phyloP scores from a whole-genome alignment of 2,888 invertebrate genomes.

The Limnephilus rhombicus region DNA sequence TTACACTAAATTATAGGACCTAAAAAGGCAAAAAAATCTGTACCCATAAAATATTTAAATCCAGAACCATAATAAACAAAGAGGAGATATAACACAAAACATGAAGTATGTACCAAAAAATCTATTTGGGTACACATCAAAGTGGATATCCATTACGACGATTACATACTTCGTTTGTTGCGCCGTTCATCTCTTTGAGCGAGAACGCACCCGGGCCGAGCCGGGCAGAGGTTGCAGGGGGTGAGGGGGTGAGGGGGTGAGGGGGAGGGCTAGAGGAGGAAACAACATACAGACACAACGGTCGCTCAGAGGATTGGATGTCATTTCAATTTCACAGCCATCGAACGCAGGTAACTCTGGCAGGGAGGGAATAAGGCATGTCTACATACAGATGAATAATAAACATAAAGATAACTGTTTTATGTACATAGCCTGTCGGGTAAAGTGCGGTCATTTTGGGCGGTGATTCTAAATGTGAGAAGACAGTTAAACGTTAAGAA shows the following conservation, averaged over 20 bases:
- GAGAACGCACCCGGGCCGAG: neutral
- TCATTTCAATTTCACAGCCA: slow-evolving; percentile 60
- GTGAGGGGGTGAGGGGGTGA: neutral
- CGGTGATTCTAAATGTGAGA: too few species aligned
- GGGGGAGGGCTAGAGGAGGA: neutral
- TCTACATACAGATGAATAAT: too few species aligned
- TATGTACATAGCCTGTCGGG: too few species aligned
- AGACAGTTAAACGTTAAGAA: too few species aligned
- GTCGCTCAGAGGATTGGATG: slow-evolving; percentile 49
- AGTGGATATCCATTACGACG: slow-evolving; percentile 14
- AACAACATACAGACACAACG: slow-evolving; percentile 20
- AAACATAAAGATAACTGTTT: too few species aligned
- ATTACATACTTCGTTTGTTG: slow-evolving; percentile 18
- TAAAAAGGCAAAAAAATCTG: too few species aligned
- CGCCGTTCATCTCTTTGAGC: neutral
- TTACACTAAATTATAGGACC: neutral
- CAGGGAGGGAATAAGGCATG: neutral
- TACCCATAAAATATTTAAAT: too few species aligned
- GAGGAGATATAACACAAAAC: neutral
- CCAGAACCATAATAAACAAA: neutral
- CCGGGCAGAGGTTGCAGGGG: neutral
- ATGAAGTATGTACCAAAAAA: neutral
- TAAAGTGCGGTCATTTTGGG: too few species aligned
- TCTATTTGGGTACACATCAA: neutral
- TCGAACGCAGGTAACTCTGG: slow-evolving; percentile 42